Evolutionary conservation across 2,113 vertebrate genomes (phyloP).

Genomic region (Uria lomvia): DNA sequence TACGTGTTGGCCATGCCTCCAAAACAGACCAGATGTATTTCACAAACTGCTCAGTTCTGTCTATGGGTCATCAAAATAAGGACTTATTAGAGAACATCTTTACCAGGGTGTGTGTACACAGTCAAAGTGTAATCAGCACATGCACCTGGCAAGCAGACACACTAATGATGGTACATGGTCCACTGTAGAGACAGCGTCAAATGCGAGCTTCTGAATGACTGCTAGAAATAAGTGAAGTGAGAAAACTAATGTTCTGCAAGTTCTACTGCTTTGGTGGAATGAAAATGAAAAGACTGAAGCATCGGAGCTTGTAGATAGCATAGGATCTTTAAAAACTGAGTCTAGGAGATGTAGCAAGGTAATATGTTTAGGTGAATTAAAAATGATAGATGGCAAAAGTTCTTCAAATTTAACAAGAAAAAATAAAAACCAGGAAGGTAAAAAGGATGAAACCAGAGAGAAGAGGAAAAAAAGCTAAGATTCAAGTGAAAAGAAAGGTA

Average conservation of each 20-base stretch:
- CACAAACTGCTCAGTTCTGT: background rate
- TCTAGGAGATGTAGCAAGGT: background rate
- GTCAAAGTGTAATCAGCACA: background rate
- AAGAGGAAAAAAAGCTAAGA: background rate
- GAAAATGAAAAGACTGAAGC: background rate
- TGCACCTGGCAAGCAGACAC: background rate
- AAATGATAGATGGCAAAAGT: background rate
- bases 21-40: background rate
- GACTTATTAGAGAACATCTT: background rate
- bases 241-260: background rate
- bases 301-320: background rate
- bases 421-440: background rate
- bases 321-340: background rate
- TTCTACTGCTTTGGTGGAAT: background rate
- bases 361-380: background rate
- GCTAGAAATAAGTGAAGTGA: background rate
- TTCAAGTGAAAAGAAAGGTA: background rate
- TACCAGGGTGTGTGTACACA: background rate
- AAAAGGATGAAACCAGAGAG: background rate
- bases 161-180: background rate
- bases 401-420: background rate
- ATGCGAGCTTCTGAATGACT: background rate
- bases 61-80: background rate
- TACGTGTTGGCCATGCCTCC: background rate
- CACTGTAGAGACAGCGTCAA: background rate